These are phyloP conservation scores for Phortica magna DNA, from an alignment of 2,888 invertebrate genomes.

Conservation along the genomic window DNA sequence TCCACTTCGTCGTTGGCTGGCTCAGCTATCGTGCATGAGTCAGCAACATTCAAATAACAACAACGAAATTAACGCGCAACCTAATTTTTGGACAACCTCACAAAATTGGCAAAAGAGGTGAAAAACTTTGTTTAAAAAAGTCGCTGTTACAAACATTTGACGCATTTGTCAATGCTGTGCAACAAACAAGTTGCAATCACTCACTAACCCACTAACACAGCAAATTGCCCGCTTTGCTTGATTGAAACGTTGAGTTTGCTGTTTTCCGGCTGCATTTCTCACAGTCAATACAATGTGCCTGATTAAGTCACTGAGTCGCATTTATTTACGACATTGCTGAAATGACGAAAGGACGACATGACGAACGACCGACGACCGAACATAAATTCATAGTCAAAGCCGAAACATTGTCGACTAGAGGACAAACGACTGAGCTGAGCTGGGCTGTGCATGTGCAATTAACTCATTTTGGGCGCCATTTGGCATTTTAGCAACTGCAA, in stretches of 20 bases:
- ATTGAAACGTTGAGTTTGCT: slow-evolving; percentile 15
- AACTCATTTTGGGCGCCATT: slow-evolving; percentile 3
- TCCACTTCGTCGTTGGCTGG: too few species aligned
- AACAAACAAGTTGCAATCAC: background rate
- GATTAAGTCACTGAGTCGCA: background rate
- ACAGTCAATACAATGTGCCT: background rate
- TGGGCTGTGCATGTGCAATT: slow-evolving; percentile 1
- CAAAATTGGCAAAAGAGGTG: too few species aligned
- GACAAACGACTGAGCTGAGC: background rate
- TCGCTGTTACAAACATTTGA: too few species aligned
- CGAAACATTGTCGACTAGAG: background rate
- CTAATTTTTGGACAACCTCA: too few species aligned
- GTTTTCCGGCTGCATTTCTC: slow-evolving; percentile 6
- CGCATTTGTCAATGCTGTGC: too few species aligned
- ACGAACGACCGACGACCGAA: background rate
- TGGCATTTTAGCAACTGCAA: background rate
- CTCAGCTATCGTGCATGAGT: too few species aligned
- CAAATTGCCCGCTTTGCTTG: background rate
- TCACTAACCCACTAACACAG: background rate
- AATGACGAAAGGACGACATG: background rate
- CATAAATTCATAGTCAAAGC: too few species aligned
- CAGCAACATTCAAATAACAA: too few species aligned
- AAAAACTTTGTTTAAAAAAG: too few species aligned
- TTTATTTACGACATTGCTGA: background rate
- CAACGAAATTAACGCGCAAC: too few species aligned